Evolutionary conservation across 2,113 vertebrate genomes (phyloP).

Genomic region (Carollia perspicillata): DNA sequence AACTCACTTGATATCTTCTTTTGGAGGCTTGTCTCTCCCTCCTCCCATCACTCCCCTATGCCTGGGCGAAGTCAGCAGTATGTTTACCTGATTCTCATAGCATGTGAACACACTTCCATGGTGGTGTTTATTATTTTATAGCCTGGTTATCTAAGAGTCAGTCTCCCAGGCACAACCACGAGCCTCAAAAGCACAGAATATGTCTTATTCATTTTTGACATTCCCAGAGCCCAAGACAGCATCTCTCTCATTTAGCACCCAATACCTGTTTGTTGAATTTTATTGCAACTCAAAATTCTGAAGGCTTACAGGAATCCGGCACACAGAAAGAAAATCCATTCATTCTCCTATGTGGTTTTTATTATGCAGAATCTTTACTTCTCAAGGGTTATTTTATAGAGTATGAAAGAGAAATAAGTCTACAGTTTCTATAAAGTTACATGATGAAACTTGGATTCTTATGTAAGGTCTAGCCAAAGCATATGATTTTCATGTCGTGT

Average conservation of each 20-base stretch:
- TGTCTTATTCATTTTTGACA: background rate
- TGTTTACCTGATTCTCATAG: background rate
- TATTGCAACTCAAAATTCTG: slow-evolving; percentile 23
- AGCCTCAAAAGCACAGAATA: background rate
- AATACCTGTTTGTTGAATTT: background rate
- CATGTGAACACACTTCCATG: background rate
- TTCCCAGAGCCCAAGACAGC: background rate
- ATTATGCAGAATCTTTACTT: background rate
- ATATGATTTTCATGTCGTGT: background rate
- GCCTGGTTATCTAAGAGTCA: background rate
- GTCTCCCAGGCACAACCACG: background rate
- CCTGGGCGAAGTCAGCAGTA: background rate
- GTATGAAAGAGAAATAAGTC: background rate
- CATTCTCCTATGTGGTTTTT: background rate
- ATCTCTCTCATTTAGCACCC: slow-evolving; percentile 13
- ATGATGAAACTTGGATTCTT: background rate
- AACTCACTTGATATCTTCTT: background rate
- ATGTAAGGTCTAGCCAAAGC: background rate
- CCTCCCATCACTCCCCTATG: rapidly evolving
- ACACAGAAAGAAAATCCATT: background rate
- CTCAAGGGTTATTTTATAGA: background rate
- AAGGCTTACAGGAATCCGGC: background rate
- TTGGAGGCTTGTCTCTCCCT: background rate
- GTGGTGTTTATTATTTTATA: background rate
- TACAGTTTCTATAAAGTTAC: background rate